Evolutionary conservation across 2,797 vertebrate species (phyloP).

Genomic region (Gallinago nigripennis): DNA sequence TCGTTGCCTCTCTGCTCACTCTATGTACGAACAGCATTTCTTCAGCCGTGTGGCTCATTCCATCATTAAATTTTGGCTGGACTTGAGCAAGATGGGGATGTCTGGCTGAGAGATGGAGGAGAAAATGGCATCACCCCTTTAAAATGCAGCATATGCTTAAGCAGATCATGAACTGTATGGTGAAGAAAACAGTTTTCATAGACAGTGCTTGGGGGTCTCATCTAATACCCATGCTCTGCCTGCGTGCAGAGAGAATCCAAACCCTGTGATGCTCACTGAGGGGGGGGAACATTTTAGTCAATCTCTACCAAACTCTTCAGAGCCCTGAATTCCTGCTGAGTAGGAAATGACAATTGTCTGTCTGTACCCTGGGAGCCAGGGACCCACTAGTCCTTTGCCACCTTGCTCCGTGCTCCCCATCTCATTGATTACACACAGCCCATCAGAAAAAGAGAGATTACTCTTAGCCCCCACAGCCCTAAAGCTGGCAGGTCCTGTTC

Average conservation of each 20-base stretch:
- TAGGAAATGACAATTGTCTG: not conserved
- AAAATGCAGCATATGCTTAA: not conserved
- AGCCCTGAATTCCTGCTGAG: not conserved
- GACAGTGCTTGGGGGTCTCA: not conserved
- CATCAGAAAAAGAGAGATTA: not conserved
- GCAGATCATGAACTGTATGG: not conserved
- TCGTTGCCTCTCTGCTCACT: not conserved
- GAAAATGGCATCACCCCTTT: not conserved
- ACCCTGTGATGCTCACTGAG: not conserved
- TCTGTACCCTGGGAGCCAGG: not conserved
- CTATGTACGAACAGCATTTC: not conserved
- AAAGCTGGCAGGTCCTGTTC: not conserved
- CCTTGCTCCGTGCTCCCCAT: not conserved
- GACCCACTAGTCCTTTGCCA: not conserved
- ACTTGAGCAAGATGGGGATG: not conserved
- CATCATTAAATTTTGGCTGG: not conserved
- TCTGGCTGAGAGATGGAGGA: not conserved
- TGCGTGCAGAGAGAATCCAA: not conserved
- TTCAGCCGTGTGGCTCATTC: not conserved
- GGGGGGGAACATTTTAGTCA: not conserved
- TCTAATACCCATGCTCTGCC: not conserved
- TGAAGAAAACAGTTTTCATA: not conserved
- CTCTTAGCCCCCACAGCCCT: fast-evolving
- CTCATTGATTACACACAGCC: fast-evolving
- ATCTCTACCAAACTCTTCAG: not conserved